Evolutionary conservation across 2,888 invertebrate genomes (phyloP), one percentile per base, ranked within the genome.

Genomic region (Drosophila borborema): DNA sequence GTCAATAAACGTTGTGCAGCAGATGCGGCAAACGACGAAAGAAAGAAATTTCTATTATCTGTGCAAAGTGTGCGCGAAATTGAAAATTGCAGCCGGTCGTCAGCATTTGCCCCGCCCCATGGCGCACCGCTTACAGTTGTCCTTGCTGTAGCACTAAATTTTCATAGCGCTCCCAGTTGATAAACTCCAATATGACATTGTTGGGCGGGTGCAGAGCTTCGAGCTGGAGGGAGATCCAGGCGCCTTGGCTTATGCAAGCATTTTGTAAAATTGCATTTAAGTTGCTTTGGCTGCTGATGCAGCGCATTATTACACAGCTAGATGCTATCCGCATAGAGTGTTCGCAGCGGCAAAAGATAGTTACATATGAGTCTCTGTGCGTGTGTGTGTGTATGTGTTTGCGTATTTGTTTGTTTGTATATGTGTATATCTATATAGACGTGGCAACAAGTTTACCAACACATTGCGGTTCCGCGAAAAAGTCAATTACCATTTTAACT

Each of bases 51-150:
- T 86, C 88, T 88, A 87, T 87, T 87, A 87, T 89, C 89, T 89
- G 88, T 80, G 90, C 88, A 89, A 88, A 86, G 88, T 89, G 86
- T 86, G 90, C 90, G 88, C 86, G 88, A 89, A 87, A 87, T 87
- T 87, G 86, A 88, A 87, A 87, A 87, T 86, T 86, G 90, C 81
- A 72, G 74, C 66, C 80, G 72, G 67, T 79, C 72, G 65, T 54
- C 61, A 60, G 16, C 34, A 28, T 43, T 43, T 18, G 14, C 34
- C 3, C 28, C 28, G 16, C 28, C 23, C 41, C n/a, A 12, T 0
- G 1, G 20, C 48, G 8, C 51, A 1, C 16, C 36, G 16, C 41
- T 40, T 18, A 14, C n/a, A 53, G 46, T 61, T 71, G 54, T 64
- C 72, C 64, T 58, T 69, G 63, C 55, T 55, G 49, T 45, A 62